Evolutionary conservation across 2,888 invertebrate genomes (phyloP), one percentile per base, ranked within the genome.

Genomic region (Erynnis tages): DNA sequence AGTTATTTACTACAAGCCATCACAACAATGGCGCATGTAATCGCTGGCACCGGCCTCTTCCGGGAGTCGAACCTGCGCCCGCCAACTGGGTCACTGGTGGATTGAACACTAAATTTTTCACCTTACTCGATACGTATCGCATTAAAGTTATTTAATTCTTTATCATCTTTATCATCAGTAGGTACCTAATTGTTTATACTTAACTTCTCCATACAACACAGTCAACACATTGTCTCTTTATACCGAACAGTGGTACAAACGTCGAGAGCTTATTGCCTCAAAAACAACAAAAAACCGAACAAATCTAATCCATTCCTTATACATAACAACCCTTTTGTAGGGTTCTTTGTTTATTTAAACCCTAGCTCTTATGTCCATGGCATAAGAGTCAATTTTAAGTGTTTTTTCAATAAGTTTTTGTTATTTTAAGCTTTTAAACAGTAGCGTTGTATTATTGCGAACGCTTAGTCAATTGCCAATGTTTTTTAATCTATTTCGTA

Each of bases 221-320:
- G n/a, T n/a, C n/a, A n/a, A n/a, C n/a, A n/a, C n/a, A n/a, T n/a
- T n/a, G n/a, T n/a, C n/a, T n/a, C n/a, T n/a, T n/a, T n/a, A n/a
- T n/a, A n/a, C n/a, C n/a, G n/a, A n/a, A n/a, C n/a, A n/a, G n/a
- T n/a, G n/a, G n/a, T n/a, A n/a, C n/a, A n/a, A 30, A 13, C 16
- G 30, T 45, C 32, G 21, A 29, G 13, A 19, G 38, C 21, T 30
- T 17, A 21, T 40, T 37, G 30, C 48, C 23, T 17, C 37, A 40
- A 48, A 48, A 48, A 48, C 21, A 48, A 48, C 37, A 38, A 30
- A 47, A 47, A 48, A 38, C 38, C 8, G 27, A 30, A 48, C 38
- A 48, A 48, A 48, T 38, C 38, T 48, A 40, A 48, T 48, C 48
- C 47, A 14, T 45, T 16, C 16, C 21, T 10, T 10, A 23, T 34